A percentile compares a stretch with the other conserved stretches of the same genome.
phyloP scores from a whole-genome alignment of 2,797 vertebrate genomes.

The Synanceia verrucosa region DNA sequence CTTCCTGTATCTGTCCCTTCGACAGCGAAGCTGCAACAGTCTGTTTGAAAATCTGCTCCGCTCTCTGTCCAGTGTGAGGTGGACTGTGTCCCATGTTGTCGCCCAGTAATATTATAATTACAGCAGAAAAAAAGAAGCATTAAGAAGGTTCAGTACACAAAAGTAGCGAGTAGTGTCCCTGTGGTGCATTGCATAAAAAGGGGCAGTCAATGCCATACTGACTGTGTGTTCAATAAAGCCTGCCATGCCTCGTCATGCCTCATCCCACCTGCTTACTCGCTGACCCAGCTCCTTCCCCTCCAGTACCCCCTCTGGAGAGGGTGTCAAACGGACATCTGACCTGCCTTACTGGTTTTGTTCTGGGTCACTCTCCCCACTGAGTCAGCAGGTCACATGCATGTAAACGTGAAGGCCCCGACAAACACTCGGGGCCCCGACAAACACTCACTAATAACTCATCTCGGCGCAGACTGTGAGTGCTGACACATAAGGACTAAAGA shows the following conservation, averaged over 20 bases:
- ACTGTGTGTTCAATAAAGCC: slow-evolving; percentile 28
- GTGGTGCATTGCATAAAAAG: no score
- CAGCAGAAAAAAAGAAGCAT: no score
- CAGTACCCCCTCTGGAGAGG: slow-evolving; percentile 22
- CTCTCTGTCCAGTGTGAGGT: no score
- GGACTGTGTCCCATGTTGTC: no score
- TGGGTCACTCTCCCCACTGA: no score
- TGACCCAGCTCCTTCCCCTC: slow-evolving; percentile 20
- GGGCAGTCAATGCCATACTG: slow-evolving; percentile 1
- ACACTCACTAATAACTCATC: slow-evolving; percentile 32
- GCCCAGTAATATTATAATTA: no score
- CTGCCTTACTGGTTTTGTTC: slow-evolving; percentile 54
- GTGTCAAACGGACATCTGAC: slow-evolving; percentile 67
- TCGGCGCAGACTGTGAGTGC: slow-evolving; percentile 7
- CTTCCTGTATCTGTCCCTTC: no score
- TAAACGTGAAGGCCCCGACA: slow-evolving; percentile 45
- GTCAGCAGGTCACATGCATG: slow-evolving; percentile 40
- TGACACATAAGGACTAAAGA: slow-evolving; percentile 57
- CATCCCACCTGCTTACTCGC: slow-evolving; percentile 43
- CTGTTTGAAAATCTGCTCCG: no score
- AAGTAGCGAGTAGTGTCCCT: no score
- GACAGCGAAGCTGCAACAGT: no score
- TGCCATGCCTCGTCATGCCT: slow-evolving; percentile 12
- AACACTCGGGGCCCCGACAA: slow-evolving; percentile 46
- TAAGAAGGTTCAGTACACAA: no score